These are phyloP conservation scores for Urocyon cinereoargenteus DNA, from an alignment of 2,797 vertebrate species.

Conservation along the genomic window DNA sequence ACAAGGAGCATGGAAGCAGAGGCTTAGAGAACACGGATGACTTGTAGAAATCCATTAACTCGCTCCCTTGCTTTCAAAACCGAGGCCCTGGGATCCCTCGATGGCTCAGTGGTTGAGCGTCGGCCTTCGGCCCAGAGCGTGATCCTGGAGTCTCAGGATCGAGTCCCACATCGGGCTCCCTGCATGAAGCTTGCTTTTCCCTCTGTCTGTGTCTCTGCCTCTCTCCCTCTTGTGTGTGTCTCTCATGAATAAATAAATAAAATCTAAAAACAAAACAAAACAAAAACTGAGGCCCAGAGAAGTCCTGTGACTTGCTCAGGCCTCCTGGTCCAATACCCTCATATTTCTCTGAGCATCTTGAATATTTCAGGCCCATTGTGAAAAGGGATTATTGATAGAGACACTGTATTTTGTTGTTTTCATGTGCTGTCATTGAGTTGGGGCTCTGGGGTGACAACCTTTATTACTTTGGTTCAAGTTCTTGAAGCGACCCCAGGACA, in stretches of 20 bases:
- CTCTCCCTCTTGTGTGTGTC: no score
- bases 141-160: no score
- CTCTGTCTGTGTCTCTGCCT: no score
- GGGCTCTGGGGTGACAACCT: background rate
- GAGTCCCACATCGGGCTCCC: no score
- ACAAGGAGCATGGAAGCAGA: accelerated
- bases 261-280: no score
- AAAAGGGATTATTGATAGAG: background rate
- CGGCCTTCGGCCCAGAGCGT: no score
- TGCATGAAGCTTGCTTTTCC: no score
- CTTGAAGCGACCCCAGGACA: background rate
- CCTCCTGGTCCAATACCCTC: accelerated
- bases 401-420: background rate
- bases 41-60: background rate
- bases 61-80: background rate
- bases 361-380: background rate
- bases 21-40: background rate
- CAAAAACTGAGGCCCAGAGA: background rate
- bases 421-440: background rate
- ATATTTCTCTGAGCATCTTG: background rate
- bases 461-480: background rate
- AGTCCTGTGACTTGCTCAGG: background rate
- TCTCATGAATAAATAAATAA: no score
- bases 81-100: background rate
- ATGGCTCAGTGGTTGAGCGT: no score